These are phyloP conservation scores for Cataglyphis cursor DNA, from an alignment of 2,888 invertebrate species.

Conservation along the genomic window DNA sequence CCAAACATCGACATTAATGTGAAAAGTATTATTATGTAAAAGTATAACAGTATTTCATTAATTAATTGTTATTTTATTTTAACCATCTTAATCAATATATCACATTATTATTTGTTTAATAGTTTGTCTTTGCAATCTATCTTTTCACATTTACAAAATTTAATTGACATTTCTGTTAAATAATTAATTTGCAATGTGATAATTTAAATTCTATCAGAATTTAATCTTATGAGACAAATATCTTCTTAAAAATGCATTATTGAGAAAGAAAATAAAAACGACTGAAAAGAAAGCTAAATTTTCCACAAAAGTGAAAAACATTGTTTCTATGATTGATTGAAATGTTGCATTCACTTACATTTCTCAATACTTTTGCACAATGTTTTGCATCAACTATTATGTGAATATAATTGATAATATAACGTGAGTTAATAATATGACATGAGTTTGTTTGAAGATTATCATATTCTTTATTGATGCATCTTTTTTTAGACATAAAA, in stretches of 20 bases:
- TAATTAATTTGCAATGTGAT: neutral
- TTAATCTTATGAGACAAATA: neutral
- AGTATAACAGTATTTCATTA: neutral
- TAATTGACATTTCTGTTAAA: neutral
- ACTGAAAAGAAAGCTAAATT: neutral
- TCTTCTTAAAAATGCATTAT: neutral
- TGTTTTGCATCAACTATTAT: neutral
- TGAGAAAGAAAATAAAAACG: neutral
- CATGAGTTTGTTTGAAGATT: slow-evolving; percentile 8
- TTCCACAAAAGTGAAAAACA: neutral
- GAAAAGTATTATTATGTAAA: neutral
- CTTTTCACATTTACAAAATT: neutral
- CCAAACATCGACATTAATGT: neutral
- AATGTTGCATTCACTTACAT: slow-evolving; percentile 11
- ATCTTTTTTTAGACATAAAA: neutral
- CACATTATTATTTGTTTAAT: neutral
- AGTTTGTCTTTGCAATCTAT: neutral
- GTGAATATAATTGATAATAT: slow-evolving; percentile 12
- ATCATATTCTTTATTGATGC: neutral
- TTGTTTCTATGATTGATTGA: neutral
- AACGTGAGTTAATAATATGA: no score
- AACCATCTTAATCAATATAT: neutral
- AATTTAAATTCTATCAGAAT: neutral
- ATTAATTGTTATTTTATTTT: neutral
- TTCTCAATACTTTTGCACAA: slow-evolving; percentile 17